Percentiles rank a stretch among this genome's conserved stretches.
Conservation (phyloP, 2,888 invertebrate species). For the Pogonocherus hispidulus region DNA sequence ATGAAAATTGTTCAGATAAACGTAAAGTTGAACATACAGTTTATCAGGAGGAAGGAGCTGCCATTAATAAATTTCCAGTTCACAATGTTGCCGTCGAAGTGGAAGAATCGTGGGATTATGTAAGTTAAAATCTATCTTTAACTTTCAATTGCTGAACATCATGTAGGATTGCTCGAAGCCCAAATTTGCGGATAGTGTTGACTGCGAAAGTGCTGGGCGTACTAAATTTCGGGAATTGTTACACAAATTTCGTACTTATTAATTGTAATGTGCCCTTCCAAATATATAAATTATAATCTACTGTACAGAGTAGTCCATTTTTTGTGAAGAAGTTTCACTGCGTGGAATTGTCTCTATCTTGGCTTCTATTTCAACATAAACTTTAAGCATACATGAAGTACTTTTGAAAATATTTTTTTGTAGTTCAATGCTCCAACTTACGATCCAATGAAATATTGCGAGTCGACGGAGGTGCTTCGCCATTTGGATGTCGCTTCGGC, state of each 20-base stretch:
- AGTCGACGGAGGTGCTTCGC: slow-evolving; percentile 47
- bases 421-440: slow-evolving; percentile 49
- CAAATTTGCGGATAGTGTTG: no score
- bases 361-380: no score
- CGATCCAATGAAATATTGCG: slow-evolving; percentile 49
- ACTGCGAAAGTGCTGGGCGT: no score
- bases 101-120: slow-evolving; percentile 61
- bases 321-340: background rate
- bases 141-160: no score
- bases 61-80: slow-evolving; percentile 40
- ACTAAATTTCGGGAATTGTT: no score
- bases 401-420: slow-evolving; percentile 27
- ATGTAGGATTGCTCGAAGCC: no score
- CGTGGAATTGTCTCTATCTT: background rate
- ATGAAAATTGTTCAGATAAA: slow-evolving; percentile 54
- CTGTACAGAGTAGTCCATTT: background rate
- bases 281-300: no score
- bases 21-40: slow-evolving; percentile 49
- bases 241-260: no score
- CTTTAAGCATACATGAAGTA: background rate
- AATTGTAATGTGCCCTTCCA: no score
- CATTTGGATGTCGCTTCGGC: slow-evolving; percentile 49
- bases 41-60: slow-evolving; percentile 43
- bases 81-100: slow-evolving; percentile 39
- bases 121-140: slow-evolving; percentile 52